Conservation (phyloP, 2,113 vertebrate species). For the Melanerpes formicivorus region DNA sequence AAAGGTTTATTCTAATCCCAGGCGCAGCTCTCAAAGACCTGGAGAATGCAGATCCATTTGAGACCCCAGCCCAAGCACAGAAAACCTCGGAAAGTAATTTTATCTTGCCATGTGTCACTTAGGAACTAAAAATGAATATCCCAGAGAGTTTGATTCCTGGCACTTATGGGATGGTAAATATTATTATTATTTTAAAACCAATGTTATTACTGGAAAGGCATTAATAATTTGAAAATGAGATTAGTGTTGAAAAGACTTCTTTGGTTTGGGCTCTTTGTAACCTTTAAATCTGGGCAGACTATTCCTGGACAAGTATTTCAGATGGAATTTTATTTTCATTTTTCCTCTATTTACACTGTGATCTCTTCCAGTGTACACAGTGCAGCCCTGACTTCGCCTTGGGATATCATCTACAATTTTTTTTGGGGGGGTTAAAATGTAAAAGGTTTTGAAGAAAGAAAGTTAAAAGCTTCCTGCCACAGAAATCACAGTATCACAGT, state of each 20-base stretch:
- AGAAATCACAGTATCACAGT: neutral
- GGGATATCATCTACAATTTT: neutral
- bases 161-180: conserved; percentile 31
- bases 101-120: conserved; percentile 38
- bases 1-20: no score
- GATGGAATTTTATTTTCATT: conserved; percentile 56
- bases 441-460: neutral
- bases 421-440: neutral
- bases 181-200: conserved; percentile 58
- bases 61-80: neutral
- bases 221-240: conserved; percentile 61
- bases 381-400: neutral
- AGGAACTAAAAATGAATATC: conserved; percentile 54
- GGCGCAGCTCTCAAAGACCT: neutral
- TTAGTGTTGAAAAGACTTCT: conserved; percentile 53
- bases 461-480: neutral
- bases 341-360: conserved; percentile 43
- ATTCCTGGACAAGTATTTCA: conserved; percentile 55
- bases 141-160: conserved; percentile 41
- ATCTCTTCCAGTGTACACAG: conserved; percentile 42
- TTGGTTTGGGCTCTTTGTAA: conserved; percentile 34
- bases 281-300: conserved; percentile 44
- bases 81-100: conserved; percentile 20
- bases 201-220: conserved; percentile 57
- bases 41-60: neutral